A percentile compares a stretch with the other conserved stretches of the same genome.
These are phyloP conservation scores for Orgyia antiqua DNA, from an alignment of 2,888 invertebrate species.

Conservation along the genomic window DNA sequence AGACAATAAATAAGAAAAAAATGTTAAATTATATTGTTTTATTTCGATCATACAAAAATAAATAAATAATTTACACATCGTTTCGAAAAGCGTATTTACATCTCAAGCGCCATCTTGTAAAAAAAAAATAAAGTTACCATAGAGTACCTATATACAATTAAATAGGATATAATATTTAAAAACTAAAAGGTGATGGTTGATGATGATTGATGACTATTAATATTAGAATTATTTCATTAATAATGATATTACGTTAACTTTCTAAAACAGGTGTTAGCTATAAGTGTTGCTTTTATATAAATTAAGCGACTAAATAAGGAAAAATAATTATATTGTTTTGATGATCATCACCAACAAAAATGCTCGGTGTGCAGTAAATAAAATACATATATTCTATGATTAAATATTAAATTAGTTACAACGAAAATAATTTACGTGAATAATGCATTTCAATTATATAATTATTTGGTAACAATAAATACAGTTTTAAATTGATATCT, in stretches of 20 bases:
- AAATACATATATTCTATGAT: slow-evolving; percentile 6
- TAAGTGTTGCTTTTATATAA: no score
- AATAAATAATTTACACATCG: slow-evolving; percentile 71
- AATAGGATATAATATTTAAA: background rate
- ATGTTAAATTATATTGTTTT: slow-evolving; percentile 32
- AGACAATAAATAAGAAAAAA: no score
- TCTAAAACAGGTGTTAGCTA: no score
- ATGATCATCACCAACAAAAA: slow-evolving; percentile 3
- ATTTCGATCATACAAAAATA: slow-evolving; percentile 48
- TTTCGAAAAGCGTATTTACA: slow-evolving; percentile 65
- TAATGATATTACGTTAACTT: no score
- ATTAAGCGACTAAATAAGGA: no score
- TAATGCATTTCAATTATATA: slow-evolving; percentile 20
- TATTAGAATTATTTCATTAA: no score
- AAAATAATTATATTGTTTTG: no score
- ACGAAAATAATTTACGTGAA: slow-evolving; percentile 21
- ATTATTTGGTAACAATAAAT: slow-evolving; percentile 64
- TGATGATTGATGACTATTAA: background rate
- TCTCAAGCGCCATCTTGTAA: slow-evolving; percentile 44
- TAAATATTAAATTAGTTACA: slow-evolving; percentile 13
- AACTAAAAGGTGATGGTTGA: background rate
- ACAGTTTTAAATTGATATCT: slow-evolving; percentile 20
- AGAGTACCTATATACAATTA: slow-evolving; percentile 13
- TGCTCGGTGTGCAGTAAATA: slow-evolving; percentile 7
- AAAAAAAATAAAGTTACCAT: slow-evolving; percentile 38